Conservation (phyloP, 2,797 vertebrate species). For the Phaenicophaeus curvirostris region DNA sequence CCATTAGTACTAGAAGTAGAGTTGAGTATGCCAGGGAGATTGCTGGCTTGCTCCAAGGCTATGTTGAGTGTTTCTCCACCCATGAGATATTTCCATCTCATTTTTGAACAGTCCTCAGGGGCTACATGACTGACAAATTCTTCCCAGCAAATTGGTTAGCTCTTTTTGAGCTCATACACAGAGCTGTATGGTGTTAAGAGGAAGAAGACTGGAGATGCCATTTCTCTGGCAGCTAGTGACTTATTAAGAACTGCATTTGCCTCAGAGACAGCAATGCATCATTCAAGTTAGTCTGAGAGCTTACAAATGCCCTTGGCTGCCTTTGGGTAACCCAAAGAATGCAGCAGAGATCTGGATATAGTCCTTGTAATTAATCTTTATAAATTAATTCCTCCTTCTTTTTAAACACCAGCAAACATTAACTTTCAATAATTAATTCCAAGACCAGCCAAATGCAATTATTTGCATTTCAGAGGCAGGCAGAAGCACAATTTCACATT, state of each 20-base stretch:
- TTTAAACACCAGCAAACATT: background rate
- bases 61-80: background rate
- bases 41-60: background rate
- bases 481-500: background rate
- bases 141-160: background rate
- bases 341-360: background rate
- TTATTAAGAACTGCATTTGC: background rate
- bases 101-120: background rate
- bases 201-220: background rate
- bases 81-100: background rate
- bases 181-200: background rate
- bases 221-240: background rate
- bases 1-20: background rate
- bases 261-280: background rate
- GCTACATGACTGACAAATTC: background rate
- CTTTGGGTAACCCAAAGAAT: background rate
- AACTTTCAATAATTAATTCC: background rate
- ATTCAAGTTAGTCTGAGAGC: background rate
- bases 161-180: background rate
- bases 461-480: background rate
- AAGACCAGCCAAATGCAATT: background rate
- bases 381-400: background rate
- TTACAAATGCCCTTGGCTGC: background rate
- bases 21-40: background rate
- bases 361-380: background rate